Base-by-base conservation (phyloP, 1,140 invertebrate genomes). In the Alviniconcha marisindica region DNA sequence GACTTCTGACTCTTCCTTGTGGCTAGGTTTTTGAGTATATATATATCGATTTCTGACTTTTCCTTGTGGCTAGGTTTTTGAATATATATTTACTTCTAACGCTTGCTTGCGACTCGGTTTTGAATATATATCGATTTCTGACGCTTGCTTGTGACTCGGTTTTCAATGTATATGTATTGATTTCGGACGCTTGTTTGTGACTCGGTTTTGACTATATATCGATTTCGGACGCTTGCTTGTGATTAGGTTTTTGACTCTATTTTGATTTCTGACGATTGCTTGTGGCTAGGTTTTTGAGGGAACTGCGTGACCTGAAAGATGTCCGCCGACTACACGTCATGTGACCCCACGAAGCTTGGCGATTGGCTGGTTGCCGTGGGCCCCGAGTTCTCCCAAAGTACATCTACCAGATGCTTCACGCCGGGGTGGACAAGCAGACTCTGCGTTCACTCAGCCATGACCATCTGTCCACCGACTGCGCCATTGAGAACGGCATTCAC, bases 241-340 rank as follows among this genome's bases (percentile, higher is more conserved):
- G 0, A n/a, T 60, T 3, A 77, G 69, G 28, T 42, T 66, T 0
- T 15, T 36, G 7, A 60, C 21, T 77, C 28, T 14, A 1, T n/a
- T n/a, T 77, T 40, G 10, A 28, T 71, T 69, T 44, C n/a, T n/a
- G n/a, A n/a, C n/a, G n/a, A n/a, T n/a, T n/a, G n/a, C n/a, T n/a
- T n/a, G n/a, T n/a, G n/a, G n/a, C 33, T 77, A 96, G 96, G 92
- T 99, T 99, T 94, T 96, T 97, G 66, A 94, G 98, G 88, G 98
- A 99, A 93, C 93, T 99, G 80, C 96, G 97, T 91, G 97, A 97
- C 90, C 93, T 99, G n/a, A 77, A 99, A 99, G 93, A 96, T 97
- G 91, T 97, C 98, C 95, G 97, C 98, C 7, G 98, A 99, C 91
- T 99, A 99, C 91, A 97, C 97, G 74, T 98, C 97, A 71, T 96